Conservation (phyloP, 2,888 invertebrate species). For the Drosophila borealis region DNA sequence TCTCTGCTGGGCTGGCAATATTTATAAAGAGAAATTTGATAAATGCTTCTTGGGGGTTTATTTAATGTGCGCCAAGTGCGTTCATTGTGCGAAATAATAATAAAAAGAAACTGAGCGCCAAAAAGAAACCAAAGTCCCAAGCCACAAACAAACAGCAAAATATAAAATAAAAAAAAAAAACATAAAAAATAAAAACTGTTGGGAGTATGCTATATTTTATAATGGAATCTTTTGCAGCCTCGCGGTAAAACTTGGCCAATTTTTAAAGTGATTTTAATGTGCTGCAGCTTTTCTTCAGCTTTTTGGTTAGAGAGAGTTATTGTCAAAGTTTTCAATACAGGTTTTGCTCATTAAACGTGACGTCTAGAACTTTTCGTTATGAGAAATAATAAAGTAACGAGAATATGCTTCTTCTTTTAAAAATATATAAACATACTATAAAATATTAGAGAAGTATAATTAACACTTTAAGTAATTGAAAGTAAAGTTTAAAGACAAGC, state of each 20-base stretch:
- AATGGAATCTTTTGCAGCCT: conserved; percentile 29
- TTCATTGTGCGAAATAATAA: conserved; percentile 75
- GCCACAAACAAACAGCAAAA: conserved; percentile 19
- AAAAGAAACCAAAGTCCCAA: conserved; percentile 26
- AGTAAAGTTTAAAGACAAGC: too few relatives aligned
- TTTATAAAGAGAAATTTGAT: conserved; percentile 76
- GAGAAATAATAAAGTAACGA: neutral
- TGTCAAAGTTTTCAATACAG: conserved; percentile 53
- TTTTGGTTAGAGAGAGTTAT: conserved; percentile 61
- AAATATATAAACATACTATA: too few relatives aligned
- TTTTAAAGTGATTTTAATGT: conserved; percentile 71
- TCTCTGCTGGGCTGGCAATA: conserved; percentile 35
- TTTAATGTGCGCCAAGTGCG: conserved; percentile 79
- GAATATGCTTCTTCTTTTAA: too few relatives aligned
- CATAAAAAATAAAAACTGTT: conserved; percentile 18
- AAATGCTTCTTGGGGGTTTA: conserved; percentile 79
- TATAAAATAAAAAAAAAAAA: neutral
- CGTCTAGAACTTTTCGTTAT: neutral
- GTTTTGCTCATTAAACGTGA: neutral
- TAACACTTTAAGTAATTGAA: too few relatives aligned
- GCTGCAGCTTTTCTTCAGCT: conserved; percentile 34
- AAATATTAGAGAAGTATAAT: too few relatives aligned
- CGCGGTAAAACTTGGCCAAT: conserved; percentile 28
- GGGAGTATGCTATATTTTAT: conserved; percentile 39
- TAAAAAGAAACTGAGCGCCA: conserved; percentile 40